Percentiles rank a stretch among this genome's conserved stretches.
Conservation (phyloP, 2,797 vertebrate genomes). For the Iguana delicatissima region DNA sequence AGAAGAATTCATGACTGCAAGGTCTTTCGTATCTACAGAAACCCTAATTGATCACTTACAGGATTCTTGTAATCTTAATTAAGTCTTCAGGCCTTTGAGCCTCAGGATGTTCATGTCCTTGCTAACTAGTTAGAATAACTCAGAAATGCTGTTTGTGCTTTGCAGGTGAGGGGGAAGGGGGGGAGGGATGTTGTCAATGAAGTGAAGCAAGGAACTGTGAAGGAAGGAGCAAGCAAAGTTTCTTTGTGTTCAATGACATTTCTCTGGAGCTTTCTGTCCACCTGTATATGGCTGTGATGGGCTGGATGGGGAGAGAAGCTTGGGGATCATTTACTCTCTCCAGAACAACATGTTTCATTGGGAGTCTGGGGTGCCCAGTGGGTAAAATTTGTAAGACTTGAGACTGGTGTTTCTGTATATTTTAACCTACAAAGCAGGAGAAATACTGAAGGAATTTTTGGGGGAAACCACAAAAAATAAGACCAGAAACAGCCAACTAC, state of each 20-base stretch:
- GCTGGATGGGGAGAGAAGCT: too few relatives aligned
- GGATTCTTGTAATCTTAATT: constrained; percentile 28
- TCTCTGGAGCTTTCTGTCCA: not conserved
- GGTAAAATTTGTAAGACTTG: not conserved
- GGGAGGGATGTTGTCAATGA: not conserved
- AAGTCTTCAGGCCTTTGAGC: not conserved
- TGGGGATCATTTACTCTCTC: not conserved
- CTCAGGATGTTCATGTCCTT: not conserved
- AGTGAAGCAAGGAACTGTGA: not conserved
- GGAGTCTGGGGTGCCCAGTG: not conserved
- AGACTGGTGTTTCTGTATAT: not conserved
- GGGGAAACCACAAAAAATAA: not conserved
- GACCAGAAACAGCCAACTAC: not conserved
- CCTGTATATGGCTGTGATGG: not conserved
- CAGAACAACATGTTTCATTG: not conserved
- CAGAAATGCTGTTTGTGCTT: not conserved
- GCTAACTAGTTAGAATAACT: not conserved
- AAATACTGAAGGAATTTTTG: not conserved
- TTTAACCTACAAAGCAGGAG: not conserved
- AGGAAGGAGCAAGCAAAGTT: not conserved
- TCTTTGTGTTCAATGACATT: not conserved
- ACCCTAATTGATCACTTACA: constrained; percentile 7
- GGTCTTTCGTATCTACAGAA: not conserved
- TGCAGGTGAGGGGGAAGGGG: not conserved
- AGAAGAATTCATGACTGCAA: constrained; percentile 6